Evolutionary conservation across 2,888 invertebrate genomes (phyloP), one percentile per base, ranked within the genome.

Genomic region (Smittia sp.): DNA sequence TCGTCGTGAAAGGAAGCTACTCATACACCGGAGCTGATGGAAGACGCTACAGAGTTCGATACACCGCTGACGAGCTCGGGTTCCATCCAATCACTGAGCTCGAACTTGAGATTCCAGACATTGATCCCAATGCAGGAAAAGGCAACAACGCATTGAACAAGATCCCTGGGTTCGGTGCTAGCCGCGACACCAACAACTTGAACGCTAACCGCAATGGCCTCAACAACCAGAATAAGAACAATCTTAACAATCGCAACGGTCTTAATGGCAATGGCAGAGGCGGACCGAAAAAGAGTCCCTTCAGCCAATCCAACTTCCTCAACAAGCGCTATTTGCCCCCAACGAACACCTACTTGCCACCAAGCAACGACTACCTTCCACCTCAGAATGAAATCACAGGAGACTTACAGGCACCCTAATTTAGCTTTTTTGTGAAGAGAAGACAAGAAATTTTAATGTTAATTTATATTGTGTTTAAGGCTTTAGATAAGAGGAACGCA

Each of bases 71-170:
- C 77, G 82, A 82, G 76, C 79, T 80, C 52, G 82, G 82, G 20
- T 82, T 82, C 52, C 82, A 82, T 78, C 82, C 82, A 65, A 81
- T 80, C 39, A 82, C 82, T n/a, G 81, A 82, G 75, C 78, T 82
- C 15, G 82, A 82, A 18, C 15, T 62, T 75, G 74, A 74, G 9
- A 15, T 72, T 54, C 65, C 54, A 11, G 72, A 72, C 58, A 22
- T 38, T 6, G 25, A 20, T 39, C 46, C 46, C 6, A 46, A 46
- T 11, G 46, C 46, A 46, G 46, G 46, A n/a, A 46, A 63, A 63
- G 25, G 22, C 69, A 25, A 69, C 46, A 52, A 32, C 4, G 3
- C 32, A 9, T 32, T 32, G 32, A 32, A 32, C 32, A 32, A 32
- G 32, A 32, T 32, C 9, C 3, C 3, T 9, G 32, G 32, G 4